These are phyloP conservation scores for Triops longicaudatus DNA, from an alignment of 1,140 invertebrate genomes.

Conservation along the genomic window DNA sequence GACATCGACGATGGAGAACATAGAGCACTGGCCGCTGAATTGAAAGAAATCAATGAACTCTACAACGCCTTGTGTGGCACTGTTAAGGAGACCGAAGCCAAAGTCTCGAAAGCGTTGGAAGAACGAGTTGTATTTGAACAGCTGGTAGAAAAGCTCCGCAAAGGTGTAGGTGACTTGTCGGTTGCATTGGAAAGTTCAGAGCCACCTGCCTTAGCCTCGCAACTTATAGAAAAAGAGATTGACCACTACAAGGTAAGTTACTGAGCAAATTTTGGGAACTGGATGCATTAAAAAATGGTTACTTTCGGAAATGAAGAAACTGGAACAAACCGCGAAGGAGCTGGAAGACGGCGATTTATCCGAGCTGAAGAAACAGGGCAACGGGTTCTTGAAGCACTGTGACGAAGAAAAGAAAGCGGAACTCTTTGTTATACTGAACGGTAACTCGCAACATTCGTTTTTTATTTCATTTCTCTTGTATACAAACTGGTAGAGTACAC, in stretches of 20 bases:
- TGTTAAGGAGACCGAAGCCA: constrained; percentile 54
- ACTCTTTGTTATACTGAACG: constrained; percentile 36
- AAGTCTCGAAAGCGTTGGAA: constrained; percentile 54
- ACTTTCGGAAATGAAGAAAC: constrained; percentile 39
- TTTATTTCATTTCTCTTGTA: neutral
- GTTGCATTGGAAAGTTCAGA: constrained; percentile 51
- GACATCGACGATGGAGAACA: constrained; percentile 72
- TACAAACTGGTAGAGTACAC: too few relatives aligned
- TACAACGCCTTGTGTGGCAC: constrained; percentile 37
- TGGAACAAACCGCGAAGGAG: constrained; percentile 63
- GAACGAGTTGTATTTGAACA: constrained; percentile 55
- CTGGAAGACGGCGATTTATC: constrained; percentile 63
- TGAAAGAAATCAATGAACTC: constrained; percentile 44
- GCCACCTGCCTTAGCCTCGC: constrained; percentile 57
- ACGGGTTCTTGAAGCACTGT: constrained; percentile 68
- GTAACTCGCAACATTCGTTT: neutral
- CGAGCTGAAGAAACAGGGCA: constrained; percentile 64
- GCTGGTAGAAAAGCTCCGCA: constrained; percentile 62
- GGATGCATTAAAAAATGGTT: neutral
- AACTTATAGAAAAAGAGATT: constrained; percentile 62
- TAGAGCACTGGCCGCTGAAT: constrained; percentile 56
- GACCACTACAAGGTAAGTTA: constrained; percentile 51
- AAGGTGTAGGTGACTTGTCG: constrained; percentile 67
- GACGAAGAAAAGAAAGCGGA: constrained; percentile 52
- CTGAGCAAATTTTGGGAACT: neutral